Base-by-base conservation (phyloP, 2,113 vertebrate species). In the Varanus salvator region DNA sequence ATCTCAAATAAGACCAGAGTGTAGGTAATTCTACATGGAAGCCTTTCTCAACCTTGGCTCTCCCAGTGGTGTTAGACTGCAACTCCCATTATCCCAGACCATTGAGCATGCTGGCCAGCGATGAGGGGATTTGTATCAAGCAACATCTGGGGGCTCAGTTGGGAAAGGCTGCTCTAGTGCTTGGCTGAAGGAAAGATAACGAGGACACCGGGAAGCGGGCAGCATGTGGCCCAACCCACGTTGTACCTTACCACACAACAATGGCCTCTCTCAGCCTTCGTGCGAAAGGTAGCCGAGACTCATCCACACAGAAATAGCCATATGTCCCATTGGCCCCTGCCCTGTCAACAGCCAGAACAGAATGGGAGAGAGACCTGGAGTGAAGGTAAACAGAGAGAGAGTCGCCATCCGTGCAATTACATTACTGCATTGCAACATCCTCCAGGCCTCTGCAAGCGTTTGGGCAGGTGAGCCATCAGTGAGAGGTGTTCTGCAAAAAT, bases 251-350 rank as follows among this genome's bases (percentile, higher is more conserved):
- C 98, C 98, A 99, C 86, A 98, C 97, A 3, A 96, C 97, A 86
- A 98, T 93, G 71, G 97, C 97, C 60, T 98, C 98, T 80, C 97
- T 96, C 92, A 99, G 97, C 95, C 98, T 98, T 91, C 95, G 97
- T 78, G 97, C 97, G 1, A 96, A 94, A 57, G 95, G 97, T 82
- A 98, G 95, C 90, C 97, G 97, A 12, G 97, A 96, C 87, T 97
- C 95, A n/a, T 97, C 95, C 90, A 98, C 97, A 6, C 98, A 99
- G 95, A 98, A 98, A 90, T 98, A 98, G 78, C 98, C 98, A 0
- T 96, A 97, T 0, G 95, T 97, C 7, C 98, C 97, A 1, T 98
- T 97, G 50, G 97, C 95, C 17, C 97, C 97, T 0, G 97, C 97
- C 0, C 94, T 95, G 81, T 91, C 91, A 54, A 95, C 93, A 91